phyloP scores from a whole-genome alignment of 2,888 invertebrate genomes.

The Tetropium fuscum region DNA sequence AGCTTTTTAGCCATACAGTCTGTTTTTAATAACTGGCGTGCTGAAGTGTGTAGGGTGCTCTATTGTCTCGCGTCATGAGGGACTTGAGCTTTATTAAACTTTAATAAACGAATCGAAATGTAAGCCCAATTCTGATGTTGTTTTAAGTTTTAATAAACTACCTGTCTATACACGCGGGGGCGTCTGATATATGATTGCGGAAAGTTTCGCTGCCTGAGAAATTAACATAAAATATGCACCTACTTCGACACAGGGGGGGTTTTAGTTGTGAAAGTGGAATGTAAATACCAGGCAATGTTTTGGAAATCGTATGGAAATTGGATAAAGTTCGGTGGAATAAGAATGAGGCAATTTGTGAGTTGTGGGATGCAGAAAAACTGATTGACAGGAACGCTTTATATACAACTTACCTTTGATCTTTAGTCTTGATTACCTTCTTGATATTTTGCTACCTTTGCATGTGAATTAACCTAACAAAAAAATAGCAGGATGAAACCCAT shows the following conservation, averaged over 20 bases:
- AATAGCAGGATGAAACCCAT: too few species aligned
- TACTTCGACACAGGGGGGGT: neutral
- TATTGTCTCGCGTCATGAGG: constrained; percentile 13
- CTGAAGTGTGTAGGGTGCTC: constrained; percentile 2
- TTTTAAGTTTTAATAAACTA: neutral
- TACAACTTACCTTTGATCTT: too few species aligned
- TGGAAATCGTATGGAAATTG: neutral
- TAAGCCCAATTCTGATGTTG: neutral
- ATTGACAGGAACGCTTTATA: too few species aligned
- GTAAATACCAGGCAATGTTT: neutral
- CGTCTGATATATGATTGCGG: neutral
- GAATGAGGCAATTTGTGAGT: too few species aligned
- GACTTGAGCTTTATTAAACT: constrained; percentile 20
- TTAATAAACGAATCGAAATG: constrained; percentile 20
- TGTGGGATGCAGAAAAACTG: too few species aligned
- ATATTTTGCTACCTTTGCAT: too few species aligned
- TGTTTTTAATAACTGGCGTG: constrained; percentile 40
- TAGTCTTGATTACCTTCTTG: too few species aligned
- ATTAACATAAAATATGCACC: constrained; percentile 3
- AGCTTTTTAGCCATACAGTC: constrained; percentile 34
- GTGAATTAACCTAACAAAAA: too few species aligned
- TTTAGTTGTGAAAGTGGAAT: neutral
- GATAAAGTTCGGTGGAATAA: neutral
- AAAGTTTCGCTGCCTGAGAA: neutral
- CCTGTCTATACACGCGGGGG: constrained; percentile 1